These are phyloP conservation scores for Lacerta viridis DNA, from an alignment of 2,797 vertebrate genomes.

Conservation along the genomic window DNA sequence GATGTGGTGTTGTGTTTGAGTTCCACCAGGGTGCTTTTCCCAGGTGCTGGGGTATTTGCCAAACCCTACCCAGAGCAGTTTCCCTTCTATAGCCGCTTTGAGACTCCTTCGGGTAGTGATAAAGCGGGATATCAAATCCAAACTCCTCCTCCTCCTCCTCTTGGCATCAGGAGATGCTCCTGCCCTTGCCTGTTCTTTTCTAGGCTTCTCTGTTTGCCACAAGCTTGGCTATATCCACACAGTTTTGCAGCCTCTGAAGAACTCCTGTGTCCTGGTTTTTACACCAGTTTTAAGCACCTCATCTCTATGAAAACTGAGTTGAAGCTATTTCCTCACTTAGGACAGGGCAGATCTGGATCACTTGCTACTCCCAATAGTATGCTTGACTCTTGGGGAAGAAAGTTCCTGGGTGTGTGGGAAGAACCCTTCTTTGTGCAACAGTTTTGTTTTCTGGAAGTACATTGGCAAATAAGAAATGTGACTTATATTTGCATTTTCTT, in stretches of 20 bases:
- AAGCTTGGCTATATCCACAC: not conserved
- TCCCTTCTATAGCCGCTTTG: not conserved
- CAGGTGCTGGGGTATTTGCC: rapidly evolving
- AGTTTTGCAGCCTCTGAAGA: not conserved
- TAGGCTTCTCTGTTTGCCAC: not conserved
- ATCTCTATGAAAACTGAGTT: too few species aligned
- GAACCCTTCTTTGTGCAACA: not conserved
- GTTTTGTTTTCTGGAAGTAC: not conserved
- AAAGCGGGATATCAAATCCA: too few species aligned
- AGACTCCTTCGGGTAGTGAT: too few species aligned
- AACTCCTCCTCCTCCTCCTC: not conserved
- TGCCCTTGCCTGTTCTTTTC: not conserved
- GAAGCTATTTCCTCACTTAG: not conserved
- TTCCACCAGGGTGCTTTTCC: rapidly evolving
- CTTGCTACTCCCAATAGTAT: not conserved
- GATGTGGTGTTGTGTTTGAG: not conserved
- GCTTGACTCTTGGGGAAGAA: not conserved
- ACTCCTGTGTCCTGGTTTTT: not conserved
- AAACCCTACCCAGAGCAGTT: not conserved
- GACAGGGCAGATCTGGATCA: too few species aligned
- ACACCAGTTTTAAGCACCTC: not conserved
- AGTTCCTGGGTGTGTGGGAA: not conserved
- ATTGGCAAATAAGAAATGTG: not conserved
- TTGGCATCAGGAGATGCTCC: rapidly evolving
- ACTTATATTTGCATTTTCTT: not conserved